Evolutionary conservation across 2,113 vertebrate genomes (phyloP).

Genomic region (Strix aluco): DNA sequence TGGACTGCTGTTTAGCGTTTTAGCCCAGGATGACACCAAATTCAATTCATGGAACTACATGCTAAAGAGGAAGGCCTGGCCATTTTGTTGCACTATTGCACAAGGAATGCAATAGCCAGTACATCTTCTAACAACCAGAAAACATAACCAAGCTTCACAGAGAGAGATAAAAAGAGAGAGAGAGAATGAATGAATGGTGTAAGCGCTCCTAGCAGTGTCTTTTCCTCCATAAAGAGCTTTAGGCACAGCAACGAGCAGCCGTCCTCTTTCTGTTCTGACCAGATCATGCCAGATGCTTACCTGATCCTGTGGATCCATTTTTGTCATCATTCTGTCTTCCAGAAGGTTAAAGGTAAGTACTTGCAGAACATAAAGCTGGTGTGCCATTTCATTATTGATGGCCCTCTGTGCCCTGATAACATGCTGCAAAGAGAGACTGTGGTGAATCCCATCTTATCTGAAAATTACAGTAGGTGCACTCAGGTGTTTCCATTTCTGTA

Average conservation of each 20-base stretch:
- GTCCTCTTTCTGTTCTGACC: neutral
- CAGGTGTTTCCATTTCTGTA: neutral
- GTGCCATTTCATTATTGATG: conserved; percentile 98
- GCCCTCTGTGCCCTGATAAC: conserved; percentile 91
- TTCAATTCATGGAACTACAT: neutral
- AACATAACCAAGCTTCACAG: neutral
- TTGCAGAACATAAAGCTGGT: conserved; percentile 96
- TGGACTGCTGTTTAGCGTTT: neutral
- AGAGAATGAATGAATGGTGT: neutral
- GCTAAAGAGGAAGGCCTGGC: neutral
- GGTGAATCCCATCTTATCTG: neutral
- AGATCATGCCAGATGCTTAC: conserved; percentile 56
- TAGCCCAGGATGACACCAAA: neutral
- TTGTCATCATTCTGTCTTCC: conserved; percentile 99
- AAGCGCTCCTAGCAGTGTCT: neutral
- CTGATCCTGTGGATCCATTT: conserved; percentile 99
- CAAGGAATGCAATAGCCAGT: neutral
- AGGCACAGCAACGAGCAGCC: neutral
- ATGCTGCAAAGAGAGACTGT: conserved; percentile 72
- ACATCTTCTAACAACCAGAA: neutral
- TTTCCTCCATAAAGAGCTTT: neutral
- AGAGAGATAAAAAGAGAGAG: neutral
- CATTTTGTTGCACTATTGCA: neutral
- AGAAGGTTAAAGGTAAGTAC: conserved; percentile 97
- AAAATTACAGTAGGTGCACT: neutral